Conservation (phyloP, 2,888 invertebrate species). For the Tipula vernalis region DNA sequence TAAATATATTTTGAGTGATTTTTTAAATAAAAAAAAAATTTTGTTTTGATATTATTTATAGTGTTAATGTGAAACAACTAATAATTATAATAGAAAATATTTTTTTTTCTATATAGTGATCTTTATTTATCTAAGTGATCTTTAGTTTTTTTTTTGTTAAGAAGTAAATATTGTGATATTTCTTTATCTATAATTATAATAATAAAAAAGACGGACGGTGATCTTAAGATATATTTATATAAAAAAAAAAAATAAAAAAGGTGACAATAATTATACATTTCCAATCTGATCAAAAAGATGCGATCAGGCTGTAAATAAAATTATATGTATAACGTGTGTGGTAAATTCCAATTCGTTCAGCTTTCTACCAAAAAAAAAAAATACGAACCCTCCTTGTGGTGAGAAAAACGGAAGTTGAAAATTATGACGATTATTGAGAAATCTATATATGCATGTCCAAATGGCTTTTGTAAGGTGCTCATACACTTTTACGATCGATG, state of each 20-base stretch:
- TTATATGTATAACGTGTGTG: neutral
- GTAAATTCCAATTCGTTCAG: neutral
- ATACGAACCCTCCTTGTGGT: neutral
- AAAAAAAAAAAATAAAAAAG: neutral
- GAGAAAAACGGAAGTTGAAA: neutral
- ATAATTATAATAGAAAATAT: neutral
- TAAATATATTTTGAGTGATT: neutral
- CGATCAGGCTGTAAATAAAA: neutral
- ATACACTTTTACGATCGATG: neutral
- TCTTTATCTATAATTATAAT: neutral
- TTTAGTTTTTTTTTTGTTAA: neutral
- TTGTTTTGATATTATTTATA: neutral
- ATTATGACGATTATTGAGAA: neutral
- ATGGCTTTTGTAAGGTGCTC: neutral
- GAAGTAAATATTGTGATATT: neutral
- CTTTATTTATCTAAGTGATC: neutral
- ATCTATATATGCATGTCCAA: neutral
- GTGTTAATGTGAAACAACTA: neutral
- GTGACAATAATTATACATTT: slow-evolving; percentile 8
- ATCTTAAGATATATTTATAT: neutral
- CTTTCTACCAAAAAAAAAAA: neutral
- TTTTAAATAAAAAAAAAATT: neutral
- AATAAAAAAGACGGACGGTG: neutral
- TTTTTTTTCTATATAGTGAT: neutral
- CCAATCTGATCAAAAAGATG: neutral